Conservation (phyloP, 2,113 vertebrate species). For the Salvelinus fontinalis region DNA sequence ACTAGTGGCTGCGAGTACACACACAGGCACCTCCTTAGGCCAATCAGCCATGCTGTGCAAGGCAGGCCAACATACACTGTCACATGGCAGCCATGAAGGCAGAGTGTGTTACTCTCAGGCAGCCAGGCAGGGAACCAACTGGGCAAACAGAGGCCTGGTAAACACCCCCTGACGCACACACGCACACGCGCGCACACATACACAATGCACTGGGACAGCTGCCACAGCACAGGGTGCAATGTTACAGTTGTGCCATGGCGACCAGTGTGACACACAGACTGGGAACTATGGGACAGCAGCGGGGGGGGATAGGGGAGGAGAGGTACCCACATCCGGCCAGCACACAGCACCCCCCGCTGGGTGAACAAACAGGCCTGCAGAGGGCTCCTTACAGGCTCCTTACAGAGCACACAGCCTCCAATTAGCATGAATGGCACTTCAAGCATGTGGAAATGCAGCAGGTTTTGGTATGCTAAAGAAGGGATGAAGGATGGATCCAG, state of each 20-base stretch:
- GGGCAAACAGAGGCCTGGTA: conserved; percentile 61
- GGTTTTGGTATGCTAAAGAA: conserved; percentile 74
- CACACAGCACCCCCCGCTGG: conserved; percentile 58
- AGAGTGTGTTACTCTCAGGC: conserved; percentile 48
- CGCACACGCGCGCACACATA: too few species aligned
- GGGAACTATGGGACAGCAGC: conserved; percentile 52
- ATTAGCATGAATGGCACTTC: conserved; percentile 77
- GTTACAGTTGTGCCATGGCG: conserved; percentile 68
- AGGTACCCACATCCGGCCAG: conserved; percentile 40
- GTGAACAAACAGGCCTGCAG: conserved; percentile 69
- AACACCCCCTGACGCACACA: conserved; percentile 15
- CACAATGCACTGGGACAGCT: conserved; percentile 67
- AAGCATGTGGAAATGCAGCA: conserved; percentile 68
- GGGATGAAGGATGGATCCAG: conserved; percentile 63
- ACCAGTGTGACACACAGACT: conserved; percentile 29
- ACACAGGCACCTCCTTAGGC: conserved; percentile 45
- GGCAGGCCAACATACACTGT: conserved; percentile 17
- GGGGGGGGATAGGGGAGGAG: not conserved
- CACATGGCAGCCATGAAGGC: conserved; percentile 9
- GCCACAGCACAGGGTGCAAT: conserved; percentile 56
- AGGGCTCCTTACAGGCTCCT: conserved; percentile 61
- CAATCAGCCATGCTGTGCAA: conserved; percentile 33
- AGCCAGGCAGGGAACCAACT: conserved; percentile 61
- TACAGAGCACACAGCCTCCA: conserved; percentile 68
- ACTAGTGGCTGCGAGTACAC: conserved; percentile 24